Evolutionary conservation across 2,888 invertebrate genomes (phyloP), one percentile per base, ranked within the genome.

Genomic region (Sussaba pulchella): DNA sequence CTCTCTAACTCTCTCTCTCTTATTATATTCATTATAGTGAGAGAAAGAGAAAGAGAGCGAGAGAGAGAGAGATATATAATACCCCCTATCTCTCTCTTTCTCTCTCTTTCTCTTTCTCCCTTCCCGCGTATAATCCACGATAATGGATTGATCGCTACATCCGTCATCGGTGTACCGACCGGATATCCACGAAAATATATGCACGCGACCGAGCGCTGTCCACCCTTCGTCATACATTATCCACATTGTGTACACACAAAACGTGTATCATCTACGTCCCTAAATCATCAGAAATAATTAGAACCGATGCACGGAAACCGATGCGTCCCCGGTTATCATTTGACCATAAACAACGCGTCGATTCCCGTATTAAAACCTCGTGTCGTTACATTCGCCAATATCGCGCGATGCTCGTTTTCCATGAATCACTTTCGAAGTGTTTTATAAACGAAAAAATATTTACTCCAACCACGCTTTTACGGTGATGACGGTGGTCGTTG

Each of bases 71-170:
- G n/a, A n/a, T n/a, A n/a, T n/a, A n/a, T n/a, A n/a, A n/a, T n/a
- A n/a, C n/a, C n/a, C n/a, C n/a, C 31, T 31, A 31, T 31, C 31
- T 31, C 31, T 31, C 31, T 31, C 31, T 31, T 31, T 31, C 31
- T 31, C 31, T 31, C 31, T 6, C 31, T 5, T 5, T 31, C 4
- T 6, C 31, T 31, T 31, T 6, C 31, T 5, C 31, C 31, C 31
- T 6, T 6, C 6, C 31, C 17, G 6, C 52, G 57, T 66, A 59
- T 83, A 82, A 84, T 83, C 80, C 80, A 82, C 21, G 83, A 83
- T 84, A 84, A 84, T 82, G 83, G 83, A 84, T 84, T 83, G 83
- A 84, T 84, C 82, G 74, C 54, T 45, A 83, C 80, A 84, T 84
- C 74, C 82, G 82, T 83, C 84, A 84, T 83, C 76, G 74, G 63